These are phyloP conservation scores for Menura novaehollandiae DNA, from an alignment of 2,113 vertebrate genomes.

Conservation along the genomic window DNA sequence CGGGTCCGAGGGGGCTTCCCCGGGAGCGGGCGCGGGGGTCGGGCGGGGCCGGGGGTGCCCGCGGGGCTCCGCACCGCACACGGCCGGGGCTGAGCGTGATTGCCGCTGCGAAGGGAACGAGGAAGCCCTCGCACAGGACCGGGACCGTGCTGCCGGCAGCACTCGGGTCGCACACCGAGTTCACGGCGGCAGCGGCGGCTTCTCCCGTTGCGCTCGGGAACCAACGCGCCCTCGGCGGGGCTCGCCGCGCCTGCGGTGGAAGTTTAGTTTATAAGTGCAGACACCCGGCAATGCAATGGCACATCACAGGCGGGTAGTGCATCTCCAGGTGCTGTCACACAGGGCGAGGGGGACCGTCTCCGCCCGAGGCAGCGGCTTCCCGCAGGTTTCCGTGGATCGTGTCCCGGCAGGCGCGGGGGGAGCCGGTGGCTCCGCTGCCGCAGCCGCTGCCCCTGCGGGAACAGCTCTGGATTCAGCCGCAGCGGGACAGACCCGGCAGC, in stretches of 20 bases:
- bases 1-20: too few species aligned
- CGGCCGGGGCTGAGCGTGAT: not conserved
- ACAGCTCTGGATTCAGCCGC: fast-evolving
- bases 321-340: not conserved
- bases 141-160: not conserved
- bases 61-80: not conserved
- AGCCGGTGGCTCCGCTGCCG: not conserved
- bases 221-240: not conserved
- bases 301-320: fast-evolving
- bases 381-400: fast-evolving
- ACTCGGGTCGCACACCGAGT: not conserved
- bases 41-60: not conserved
- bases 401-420: not conserved
- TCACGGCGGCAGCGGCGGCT: not conserved
- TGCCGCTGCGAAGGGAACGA: not conserved
- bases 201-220: not conserved
- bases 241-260: not conserved
- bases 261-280: fast-evolving
- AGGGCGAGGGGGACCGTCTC: too few species aligned
- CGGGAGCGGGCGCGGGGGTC: not conserved
- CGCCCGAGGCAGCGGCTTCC: not conserved
- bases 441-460: not conserved
- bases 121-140: not conserved
- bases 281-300: fast-evolving
- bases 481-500: not conserved